Base-by-base conservation (phyloP, 2,113 vertebrate genomes). In the Rhynchopsitta pachyrhyncha region DNA sequence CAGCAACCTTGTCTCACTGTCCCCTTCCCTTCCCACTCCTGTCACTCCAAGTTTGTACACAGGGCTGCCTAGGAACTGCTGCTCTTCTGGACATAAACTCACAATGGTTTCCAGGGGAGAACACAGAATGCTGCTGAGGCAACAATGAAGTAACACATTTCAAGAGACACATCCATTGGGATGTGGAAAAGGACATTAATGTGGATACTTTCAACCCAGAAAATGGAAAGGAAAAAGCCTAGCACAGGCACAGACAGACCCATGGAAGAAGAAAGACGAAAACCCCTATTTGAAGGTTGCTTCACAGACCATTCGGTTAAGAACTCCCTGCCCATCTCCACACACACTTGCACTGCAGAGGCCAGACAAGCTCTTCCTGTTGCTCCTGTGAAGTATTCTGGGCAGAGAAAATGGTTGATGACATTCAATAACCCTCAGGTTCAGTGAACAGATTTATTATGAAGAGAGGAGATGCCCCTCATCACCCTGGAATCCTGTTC, bases 41-140 rank as follows among this genome's bases (percentile, higher is more conserved):
- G 29, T 57, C 63, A 46, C 69, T 70, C 59, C 3, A 8, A 67
- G 33, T 55, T 75, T 59, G 59, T 50, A 39, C 63, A 44, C 7
- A 3, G 49, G n/a, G 33, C 68, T 75, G 88, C 66, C 75, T 19
- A 24, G 64, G 93, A 88, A n/a, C 5, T 1, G 35, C 67, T 62
- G 19, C 67, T 63, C 73, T 75, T 81, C 71, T 31, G 76, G 82
- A 70, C 74, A 62, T 46, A 83, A 55, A 75, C 85, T 42, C 63
- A 12, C 76, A 70, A 50, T 33, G 66, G 95, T 95, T 95, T 92
- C 96, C 83, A 71, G 60, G 88, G 92, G 83, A 96, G 93, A 87
- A 17, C 17, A 5, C 39, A 5, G 24, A 86, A 79, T 41, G 76
- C 89, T 79, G 78, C 59, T 42, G 67, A 64, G 86, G 82, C 62